These are phyloP conservation scores for Selenia dentaria DNA, from an alignment of 2,888 invertebrate genomes.

Conservation along the genomic window DNA sequence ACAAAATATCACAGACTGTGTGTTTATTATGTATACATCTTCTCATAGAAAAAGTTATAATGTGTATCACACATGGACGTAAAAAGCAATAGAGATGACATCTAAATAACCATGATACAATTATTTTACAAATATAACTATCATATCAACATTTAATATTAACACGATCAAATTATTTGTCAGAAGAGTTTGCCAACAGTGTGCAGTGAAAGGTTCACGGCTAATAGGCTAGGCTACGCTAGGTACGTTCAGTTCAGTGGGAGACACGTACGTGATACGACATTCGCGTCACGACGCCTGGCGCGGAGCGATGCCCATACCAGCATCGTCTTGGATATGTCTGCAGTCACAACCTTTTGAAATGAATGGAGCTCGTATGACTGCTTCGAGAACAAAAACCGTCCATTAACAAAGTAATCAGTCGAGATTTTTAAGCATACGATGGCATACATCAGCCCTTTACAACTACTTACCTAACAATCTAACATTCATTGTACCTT, in stretches of 20 bases:
- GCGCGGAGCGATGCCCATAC: background rate
- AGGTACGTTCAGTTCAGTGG: conserved; percentile 15
- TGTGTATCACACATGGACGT: conserved; percentile 84
- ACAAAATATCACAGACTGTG: conserved; percentile 85
- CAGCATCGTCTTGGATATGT: conserved; percentile 63
- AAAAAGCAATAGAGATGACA: conserved; percentile 80
- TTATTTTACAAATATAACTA: conserved; percentile 62
- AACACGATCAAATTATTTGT: conserved; percentile 72
- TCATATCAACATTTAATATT: conserved; percentile 64
- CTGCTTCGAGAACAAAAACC: conserved; percentile 50
- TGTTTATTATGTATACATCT: conserved; percentile 84
- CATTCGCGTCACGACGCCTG: background rate
- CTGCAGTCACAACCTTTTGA: conserved; percentile 79
- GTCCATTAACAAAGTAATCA: conserved; percentile 55
- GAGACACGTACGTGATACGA: conserved; percentile 11
- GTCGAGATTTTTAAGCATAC: conserved; percentile 50
- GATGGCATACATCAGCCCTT: conserved; percentile 63
- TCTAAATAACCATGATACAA: conserved; percentile 74
- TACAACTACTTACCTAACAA: conserved; percentile 58
- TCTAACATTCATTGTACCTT: conserved; percentile 80
- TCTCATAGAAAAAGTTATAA: conserved; percentile 80
- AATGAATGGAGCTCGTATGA: conserved; percentile 55
- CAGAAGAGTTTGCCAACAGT: conserved; percentile 67
- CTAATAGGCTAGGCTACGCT: background rate
- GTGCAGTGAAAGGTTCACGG: conserved; percentile 46